phyloP scores from a whole-genome alignment of 2,888 invertebrate species.

The Mactromeris polynyma region DNA sequence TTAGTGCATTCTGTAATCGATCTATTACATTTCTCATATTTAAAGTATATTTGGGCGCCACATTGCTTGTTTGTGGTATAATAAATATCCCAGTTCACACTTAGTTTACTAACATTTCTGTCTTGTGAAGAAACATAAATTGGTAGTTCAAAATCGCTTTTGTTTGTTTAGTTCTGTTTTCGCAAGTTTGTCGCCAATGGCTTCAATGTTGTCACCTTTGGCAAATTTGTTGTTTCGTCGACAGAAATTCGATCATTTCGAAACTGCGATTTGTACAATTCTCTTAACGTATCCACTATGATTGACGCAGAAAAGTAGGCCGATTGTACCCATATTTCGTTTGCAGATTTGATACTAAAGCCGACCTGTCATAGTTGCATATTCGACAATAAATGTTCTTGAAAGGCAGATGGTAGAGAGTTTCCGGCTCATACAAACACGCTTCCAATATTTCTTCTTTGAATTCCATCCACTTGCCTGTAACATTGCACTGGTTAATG shows the following conservation, averaged over 20 bases:
- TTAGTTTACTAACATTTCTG: not conserved
- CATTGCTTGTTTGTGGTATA: not conserved
- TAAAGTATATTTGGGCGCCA: not conserved
- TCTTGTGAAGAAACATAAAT: not conserved
- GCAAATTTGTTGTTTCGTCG: not conserved
- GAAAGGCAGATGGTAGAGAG: not conserved
- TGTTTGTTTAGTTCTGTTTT: not conserved
- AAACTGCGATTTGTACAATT: not conserved
- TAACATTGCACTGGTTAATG: not conserved
- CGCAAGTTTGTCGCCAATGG: not conserved
- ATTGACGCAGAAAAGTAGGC: not conserved
- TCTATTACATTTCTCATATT: not conserved
- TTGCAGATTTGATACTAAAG: not conserved
- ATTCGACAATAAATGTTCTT: constrained; percentile 23
- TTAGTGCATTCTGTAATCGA: not conserved
- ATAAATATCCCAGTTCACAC: not conserved
- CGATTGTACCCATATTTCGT: not conserved
- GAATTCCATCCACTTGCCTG: not conserved
- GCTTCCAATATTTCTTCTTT: not conserved
- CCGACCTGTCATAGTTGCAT: not conserved
- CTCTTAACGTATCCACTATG: not conserved
- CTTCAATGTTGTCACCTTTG: not conserved
- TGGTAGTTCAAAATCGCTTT: not conserved
- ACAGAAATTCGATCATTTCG: not conserved
- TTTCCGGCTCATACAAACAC: not conserved